These are phyloP conservation scores for Calyptomena viridis DNA, from an alignment of 2,113 vertebrate species.

Conservation along the genomic window DNA sequence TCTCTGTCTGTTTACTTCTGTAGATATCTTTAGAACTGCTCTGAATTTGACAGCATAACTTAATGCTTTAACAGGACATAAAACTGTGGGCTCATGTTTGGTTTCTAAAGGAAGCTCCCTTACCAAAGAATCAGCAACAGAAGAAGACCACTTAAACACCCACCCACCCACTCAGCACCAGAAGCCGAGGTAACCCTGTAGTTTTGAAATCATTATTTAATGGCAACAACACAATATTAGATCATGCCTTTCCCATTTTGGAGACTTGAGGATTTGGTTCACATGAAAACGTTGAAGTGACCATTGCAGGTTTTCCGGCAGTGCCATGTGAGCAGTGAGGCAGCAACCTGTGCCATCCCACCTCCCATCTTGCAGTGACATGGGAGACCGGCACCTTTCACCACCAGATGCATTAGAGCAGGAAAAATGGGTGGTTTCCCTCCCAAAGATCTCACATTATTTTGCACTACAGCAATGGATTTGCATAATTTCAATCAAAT, in stretches of 20 bases:
- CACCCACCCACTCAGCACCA: background rate
- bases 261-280: background rate
- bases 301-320: fast-evolving
- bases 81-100: background rate
- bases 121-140: background rate
- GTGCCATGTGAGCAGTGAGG: fast-evolving
- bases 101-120: background rate
- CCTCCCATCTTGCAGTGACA: fast-evolving
- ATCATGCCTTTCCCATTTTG: background rate
- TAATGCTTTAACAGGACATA: background rate
- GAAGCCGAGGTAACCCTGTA: fast-evolving
- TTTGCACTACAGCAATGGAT: background rate
- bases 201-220: background rate
- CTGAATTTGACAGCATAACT: background rate
- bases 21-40: background rate
- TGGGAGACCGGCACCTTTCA: background rate
- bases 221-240: background rate
- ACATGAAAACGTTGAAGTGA: fast-evolving
- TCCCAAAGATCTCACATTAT: background rate
- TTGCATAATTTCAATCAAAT: background rate
- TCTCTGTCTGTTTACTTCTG: background rate
- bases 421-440: background rate
- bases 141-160: background rate
- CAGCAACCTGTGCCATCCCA: background rate
- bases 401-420: fast-evolving